These are phyloP conservation scores for Antigone vipio DNA, from an alignment of 2,113 vertebrate genomes.

Conservation along the genomic window DNA sequence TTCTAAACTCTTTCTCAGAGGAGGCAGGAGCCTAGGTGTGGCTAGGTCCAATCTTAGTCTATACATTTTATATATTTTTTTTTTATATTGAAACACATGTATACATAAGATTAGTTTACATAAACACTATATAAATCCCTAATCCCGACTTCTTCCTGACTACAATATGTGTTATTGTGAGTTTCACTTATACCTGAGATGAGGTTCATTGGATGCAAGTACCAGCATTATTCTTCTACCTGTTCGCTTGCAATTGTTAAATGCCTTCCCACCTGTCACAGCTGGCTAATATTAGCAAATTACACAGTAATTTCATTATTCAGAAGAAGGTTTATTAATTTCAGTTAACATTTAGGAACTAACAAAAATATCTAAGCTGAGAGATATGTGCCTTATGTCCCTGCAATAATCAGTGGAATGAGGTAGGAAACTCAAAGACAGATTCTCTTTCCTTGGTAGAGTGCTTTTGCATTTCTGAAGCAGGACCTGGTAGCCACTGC, in stretches of 20 bases:
- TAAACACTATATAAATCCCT: neutral
- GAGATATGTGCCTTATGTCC: neutral
- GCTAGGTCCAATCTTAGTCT: neutral
- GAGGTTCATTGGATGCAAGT: neutral
- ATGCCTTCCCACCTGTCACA: neutral
- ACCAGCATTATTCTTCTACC: neutral
- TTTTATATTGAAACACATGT: neutral
- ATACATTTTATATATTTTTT: too few species aligned
- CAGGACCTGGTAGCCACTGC: neutral
- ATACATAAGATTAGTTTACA: neutral
- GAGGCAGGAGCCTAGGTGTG: too few species aligned
- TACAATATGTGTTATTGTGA: neutral
- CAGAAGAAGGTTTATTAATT: neutral
- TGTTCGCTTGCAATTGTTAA: neutral
- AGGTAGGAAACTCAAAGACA: neutral
- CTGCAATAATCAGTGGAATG: neutral
- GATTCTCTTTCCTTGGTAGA: neutral
- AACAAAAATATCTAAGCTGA: neutral
- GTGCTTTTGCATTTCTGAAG: neutral
- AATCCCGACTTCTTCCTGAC: neutral
- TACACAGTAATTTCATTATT: neutral
- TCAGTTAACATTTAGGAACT: neutral
- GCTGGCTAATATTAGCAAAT: neutral
- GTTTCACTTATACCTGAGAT: neutral
- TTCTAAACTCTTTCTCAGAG: too few species aligned